These are phyloP conservation scores for Esox lucius DNA, from an alignment of 2,797 vertebrate genomes.

Conservation along the genomic window DNA sequence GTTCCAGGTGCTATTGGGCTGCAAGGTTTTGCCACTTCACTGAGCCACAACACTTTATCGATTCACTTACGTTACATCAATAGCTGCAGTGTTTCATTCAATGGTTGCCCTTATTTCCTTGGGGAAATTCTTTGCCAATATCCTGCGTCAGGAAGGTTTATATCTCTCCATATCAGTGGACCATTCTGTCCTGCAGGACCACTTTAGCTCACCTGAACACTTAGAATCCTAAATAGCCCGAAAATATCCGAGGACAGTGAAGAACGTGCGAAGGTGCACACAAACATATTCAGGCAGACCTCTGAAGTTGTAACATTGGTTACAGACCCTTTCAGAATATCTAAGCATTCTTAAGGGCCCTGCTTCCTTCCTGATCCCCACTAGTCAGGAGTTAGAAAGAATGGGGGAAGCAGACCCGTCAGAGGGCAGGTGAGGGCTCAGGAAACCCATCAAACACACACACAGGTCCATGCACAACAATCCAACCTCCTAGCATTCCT, in stretches of 20 bases:
- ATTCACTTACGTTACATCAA: background rate
- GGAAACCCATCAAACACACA: background rate
- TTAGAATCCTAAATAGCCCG: background rate
- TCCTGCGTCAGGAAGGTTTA: background rate
- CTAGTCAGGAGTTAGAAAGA: background rate
- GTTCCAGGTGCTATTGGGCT: slow-evolving; percentile 8
- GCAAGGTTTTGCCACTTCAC: background rate
- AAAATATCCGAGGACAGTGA: background rate
- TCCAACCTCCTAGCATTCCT: background rate
- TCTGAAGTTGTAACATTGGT: background rate
- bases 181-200: background rate
- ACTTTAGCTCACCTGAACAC: background rate
- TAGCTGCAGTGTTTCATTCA: background rate
- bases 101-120: background rate
- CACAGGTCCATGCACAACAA: background rate
- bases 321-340: background rate
- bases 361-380: background rate
- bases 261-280: background rate
- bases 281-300: background rate
- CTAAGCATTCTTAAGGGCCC: background rate
- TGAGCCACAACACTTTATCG: background rate
- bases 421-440: background rate
- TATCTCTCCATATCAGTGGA: background rate
- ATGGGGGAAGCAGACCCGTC: background rate
- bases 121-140: background rate